Base-by-base conservation (phyloP, 2,797 vertebrate species). In the Anableps anableps region DNA sequence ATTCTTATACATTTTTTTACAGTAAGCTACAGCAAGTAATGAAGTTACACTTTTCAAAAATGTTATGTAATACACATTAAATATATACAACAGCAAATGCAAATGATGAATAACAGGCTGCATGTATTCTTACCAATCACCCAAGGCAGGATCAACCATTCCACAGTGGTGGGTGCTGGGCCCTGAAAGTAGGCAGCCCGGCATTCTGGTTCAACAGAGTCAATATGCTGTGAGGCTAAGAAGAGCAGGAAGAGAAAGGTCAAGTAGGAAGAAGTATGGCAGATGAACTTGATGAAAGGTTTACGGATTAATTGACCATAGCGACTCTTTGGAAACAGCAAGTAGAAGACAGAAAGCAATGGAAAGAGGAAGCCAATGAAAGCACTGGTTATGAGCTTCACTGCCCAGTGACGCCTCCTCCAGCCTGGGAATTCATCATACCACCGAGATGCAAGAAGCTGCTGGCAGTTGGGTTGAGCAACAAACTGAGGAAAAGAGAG, bases 211-310 rank as follows among this genome's bases (percentile, higher is more conserved):
- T 97, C 80, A 53, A 91, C 95, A 84, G 93, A 95, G 83, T 96
- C 96, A 84, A 98, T 97, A 78, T 97, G 97, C 91, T 99, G 98
- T 43, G 98, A 99, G 79, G 98, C 97, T 88, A 99, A 93, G 86
- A 99, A 91, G 87, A 99, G 96, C 87, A 99, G 96, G 93, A 99
- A 97, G 89, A 99, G 96, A 94, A 99, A 99, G 91, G 98, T 99
- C 95, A 99, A 94, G 93, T 99, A 99, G 31, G 99, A 99, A 31
- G 98, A 95, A 0, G 99, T 99, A 93, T 99, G 99, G 94, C 99
- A 99, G 95, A 99, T 99, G 95, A 99, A 99, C 96, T 99, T 99
- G 95, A 99, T 97, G 94, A 99, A 99, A 86, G 98, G 99, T 91
- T 98, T 99, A 87, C 97, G 96, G 93, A 99, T 99, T 95, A 99